Conservation (phyloP, 2,888 invertebrate species). For the Coenonympha glycerion region DNA sequence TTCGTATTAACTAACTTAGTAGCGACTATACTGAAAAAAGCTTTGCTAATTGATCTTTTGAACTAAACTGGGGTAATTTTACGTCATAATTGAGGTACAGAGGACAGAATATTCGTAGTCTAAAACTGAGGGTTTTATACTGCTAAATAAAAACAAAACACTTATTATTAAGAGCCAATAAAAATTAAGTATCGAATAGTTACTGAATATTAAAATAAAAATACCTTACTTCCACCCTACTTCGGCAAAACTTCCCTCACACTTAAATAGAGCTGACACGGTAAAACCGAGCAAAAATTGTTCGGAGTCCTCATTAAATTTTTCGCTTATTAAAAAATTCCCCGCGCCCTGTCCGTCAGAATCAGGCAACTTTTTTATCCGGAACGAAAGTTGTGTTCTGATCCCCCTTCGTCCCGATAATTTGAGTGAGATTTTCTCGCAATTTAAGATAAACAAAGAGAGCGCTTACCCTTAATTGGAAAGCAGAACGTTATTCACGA, state of each 20-base stretch:
- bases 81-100: too few relatives aligned
- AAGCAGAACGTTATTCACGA: conserved; percentile 74
- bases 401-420: conserved; percentile 73
- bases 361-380: conserved; percentile 70
- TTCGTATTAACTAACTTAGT: too few relatives aligned
- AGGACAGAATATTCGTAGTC: too few relatives aligned
- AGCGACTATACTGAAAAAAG: too few relatives aligned
- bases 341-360: conserved; percentile 61
- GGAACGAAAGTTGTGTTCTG: conserved; percentile 68
- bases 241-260: conserved; percentile 32
- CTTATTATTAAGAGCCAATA: background rate
- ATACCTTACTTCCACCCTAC: background rate
- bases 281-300: conserved; percentile 57
- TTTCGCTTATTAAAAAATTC: conserved; percentile 77
- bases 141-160: too few relatives aligned
- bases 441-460: conserved; percentile 77
- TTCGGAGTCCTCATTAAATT: conserved; percentile 69
- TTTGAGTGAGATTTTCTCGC: conserved; percentile 77
- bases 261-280: conserved; percentile 48
- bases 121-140: too few relatives aligned
- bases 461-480: conserved; percentile 76
- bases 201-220: background rate
- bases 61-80: too few relatives aligned
- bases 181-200: background rate
- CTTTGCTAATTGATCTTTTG: too few relatives aligned